Conservation (phyloP, 2,888 invertebrate genomes). For the Zonitis immaculata region DNA sequence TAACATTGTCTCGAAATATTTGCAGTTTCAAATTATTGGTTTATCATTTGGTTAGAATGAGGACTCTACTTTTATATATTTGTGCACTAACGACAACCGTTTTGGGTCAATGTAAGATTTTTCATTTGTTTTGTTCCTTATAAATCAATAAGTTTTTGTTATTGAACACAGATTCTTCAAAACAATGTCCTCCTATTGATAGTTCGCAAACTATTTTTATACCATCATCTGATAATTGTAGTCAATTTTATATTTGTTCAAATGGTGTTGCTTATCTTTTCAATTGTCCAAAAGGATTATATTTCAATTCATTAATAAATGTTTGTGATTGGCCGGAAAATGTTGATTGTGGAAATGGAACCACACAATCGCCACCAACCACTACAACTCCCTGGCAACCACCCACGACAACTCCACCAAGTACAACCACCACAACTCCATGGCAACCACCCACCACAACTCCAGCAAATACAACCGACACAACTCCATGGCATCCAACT, state of each 20-base stretch:
- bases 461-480: background rate
- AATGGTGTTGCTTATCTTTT: slow-evolving; percentile 19
- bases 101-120: too few relatives aligned
- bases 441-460: background rate
- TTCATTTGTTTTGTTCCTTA: too few relatives aligned
- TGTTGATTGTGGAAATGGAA: slow-evolving; percentile 18
- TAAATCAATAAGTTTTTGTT: too few relatives aligned
- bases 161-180: background rate
- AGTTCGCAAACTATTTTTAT: slow-evolving; percentile 18
- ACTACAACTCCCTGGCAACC: background rate
- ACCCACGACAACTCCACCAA: background rate
- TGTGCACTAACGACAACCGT: too few relatives aligned
- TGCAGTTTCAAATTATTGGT: too few relatives aligned
- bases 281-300: slow-evolving; percentile 17
- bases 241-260: slow-evolving; percentile 27
- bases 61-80: too few relatives aligned
- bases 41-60: too few relatives aligned
- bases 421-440: background rate
- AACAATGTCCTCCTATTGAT: slow-evolving; percentile 18
- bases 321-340: slow-evolving; percentile 25
- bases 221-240: slow-evolving; percentile 22
- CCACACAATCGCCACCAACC: too few relatives aligned
- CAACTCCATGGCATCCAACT: too few relatives aligned
- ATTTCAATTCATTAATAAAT: slow-evolving; percentile 23
- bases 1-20: too few relatives aligned